These are phyloP conservation scores for Electrona antarctica DNA, from an alignment of 2,113 vertebrate genomes.

Conservation along the genomic window DNA sequence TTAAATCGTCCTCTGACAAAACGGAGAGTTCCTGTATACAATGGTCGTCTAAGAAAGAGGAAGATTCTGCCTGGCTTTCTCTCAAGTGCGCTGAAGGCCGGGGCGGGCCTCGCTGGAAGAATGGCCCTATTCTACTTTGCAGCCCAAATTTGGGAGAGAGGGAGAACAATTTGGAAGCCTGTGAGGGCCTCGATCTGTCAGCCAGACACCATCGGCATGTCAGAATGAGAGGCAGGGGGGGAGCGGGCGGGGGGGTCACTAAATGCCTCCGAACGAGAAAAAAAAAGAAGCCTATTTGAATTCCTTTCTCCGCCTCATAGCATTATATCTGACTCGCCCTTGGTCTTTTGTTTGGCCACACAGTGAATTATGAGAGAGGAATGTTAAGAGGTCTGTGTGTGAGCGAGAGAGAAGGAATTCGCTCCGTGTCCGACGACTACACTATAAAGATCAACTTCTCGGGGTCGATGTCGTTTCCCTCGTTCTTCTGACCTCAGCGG, in stretches of 20 bases:
- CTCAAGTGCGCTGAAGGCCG: conserved; percentile 18
- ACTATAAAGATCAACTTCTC: background rate
- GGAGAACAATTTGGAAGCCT: conserved; percentile 71
- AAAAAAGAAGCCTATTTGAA: conserved; percentile 54
- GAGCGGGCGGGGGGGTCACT: conserved; percentile 58
- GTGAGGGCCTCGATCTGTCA: conserved; percentile 47
- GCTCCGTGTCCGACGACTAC: background rate
- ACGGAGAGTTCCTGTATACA: conserved; percentile 10
- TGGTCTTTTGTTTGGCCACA: conserved; percentile 52
- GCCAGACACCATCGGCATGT: conserved; percentile 70
- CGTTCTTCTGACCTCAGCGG: too few species aligned
- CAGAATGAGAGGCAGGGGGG: conserved; percentile 60
- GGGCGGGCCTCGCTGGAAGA: conserved; percentile 39
- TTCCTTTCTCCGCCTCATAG: conserved; percentile 52
- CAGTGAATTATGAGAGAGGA: conserved; percentile 45
- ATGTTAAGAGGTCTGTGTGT: conserved; percentile 38
- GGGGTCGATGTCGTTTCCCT: background rate
- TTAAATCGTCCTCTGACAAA: conserved; percentile 7
- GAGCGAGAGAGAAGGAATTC: background rate
- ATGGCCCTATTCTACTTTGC: conserved; percentile 64
- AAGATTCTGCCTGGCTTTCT: conserved; percentile 37
- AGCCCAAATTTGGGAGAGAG: conserved; percentile 52
- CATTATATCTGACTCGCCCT: conserved; percentile 51
- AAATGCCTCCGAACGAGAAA: conserved; percentile 71
- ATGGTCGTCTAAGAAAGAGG: conserved; percentile 12